These are phyloP conservation scores for Phragmatobia fuliginosa DNA, from an alignment of 2,888 invertebrate genomes.

Conservation along the genomic window DNA sequence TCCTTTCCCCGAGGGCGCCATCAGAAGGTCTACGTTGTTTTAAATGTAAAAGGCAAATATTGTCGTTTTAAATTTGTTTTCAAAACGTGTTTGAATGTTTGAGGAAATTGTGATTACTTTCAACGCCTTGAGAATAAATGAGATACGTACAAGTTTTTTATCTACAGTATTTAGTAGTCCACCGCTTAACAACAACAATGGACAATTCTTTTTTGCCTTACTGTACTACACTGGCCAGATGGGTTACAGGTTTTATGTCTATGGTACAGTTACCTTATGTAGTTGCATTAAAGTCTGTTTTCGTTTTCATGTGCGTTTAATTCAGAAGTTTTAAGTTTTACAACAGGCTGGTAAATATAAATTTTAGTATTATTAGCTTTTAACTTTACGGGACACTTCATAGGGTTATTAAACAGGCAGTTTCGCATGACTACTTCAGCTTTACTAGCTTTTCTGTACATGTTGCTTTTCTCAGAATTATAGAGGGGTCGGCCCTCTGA, in stretches of 20 bases:
- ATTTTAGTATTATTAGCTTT: not conserved
- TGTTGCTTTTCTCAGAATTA: too few relatives aligned
- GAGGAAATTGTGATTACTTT: constrained; percentile 51
- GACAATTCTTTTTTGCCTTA: too few relatives aligned
- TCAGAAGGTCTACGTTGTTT: constrained; percentile 56
- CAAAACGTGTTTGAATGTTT: constrained; percentile 62
- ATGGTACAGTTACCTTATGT: too few relatives aligned
- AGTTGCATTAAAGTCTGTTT: not conserved
- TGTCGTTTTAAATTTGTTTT: constrained; percentile 65
- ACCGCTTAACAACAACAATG: too few relatives aligned
- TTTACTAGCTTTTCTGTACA: not conserved
- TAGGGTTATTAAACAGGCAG: not conserved
- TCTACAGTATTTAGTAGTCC: too few relatives aligned
- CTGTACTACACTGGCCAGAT: too few relatives aligned
- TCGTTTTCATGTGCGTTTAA: not conserved
- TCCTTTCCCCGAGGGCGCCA: constrained; percentile 43
- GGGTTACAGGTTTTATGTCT: too few relatives aligned
- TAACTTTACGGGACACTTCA: not conserved
- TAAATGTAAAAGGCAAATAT: constrained; percentile 62
- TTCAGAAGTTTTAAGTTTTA: not conserved
- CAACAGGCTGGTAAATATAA: not conserved
- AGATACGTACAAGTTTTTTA: too few relatives aligned
- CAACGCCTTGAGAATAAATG: not conserved
- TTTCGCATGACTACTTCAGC: too few relatives aligned
- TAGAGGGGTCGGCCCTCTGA: too few relatives aligned